phyloP scores from a whole-genome alignment of 2,113 vertebrate species.

The pig (Sus scrofa) region T2T-Sscrofa CM000828.6:55445001-55445500 shows the following conservation, averaged over 20 bases:
- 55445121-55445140: neutral
- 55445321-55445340: neutral
- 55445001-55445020: neutral
- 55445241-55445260: neutral
- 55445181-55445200: neutral
- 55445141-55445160: neutral
- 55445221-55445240: neutral
- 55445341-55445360: neutral
- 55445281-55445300: neutral
- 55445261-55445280: neutral
- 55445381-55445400: neutral
- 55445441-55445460: neutral
- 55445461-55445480: neutral
- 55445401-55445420: neutral
- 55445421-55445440: neutral
- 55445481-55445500: neutral
- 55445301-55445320: neutral
- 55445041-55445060: neutral
- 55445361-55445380: neutral
- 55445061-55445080: neutral
- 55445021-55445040: neutral
- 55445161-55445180: neutral
- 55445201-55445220: neutral
- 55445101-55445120: neutral
- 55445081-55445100: neutral